Conservation (phyloP, 2,113 vertebrate genomes). For the Rattus rattus region DNA sequence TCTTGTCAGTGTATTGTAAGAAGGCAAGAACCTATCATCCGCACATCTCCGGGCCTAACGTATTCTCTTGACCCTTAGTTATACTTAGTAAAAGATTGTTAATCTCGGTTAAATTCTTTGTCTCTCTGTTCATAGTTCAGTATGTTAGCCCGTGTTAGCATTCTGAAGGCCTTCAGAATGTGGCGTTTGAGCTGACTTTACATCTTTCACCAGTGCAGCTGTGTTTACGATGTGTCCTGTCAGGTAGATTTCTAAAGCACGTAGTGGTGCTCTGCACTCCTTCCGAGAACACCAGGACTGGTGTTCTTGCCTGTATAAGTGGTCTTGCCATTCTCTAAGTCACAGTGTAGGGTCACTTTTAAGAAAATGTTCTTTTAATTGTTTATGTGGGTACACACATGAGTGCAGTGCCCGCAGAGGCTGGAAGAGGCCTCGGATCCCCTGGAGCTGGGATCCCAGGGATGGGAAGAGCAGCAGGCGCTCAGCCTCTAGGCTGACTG, state of each 20-base stretch:
- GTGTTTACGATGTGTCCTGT: not conserved
- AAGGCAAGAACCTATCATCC: not conserved
- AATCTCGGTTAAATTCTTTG: not conserved
- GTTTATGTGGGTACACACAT: not conserved
- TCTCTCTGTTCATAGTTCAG: slow-evolving; percentile 22
- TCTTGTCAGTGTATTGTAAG: not conserved
- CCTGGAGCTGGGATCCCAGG: not conserved
- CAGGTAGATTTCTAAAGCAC: not conserved
- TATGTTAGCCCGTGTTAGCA: not conserved
- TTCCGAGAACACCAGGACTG: not conserved
- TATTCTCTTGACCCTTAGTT: not conserved
- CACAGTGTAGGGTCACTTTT: not conserved
- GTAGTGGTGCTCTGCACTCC: not conserved
- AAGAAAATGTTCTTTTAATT: not conserved
- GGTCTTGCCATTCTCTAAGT: not conserved
- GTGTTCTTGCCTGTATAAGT: not conserved
- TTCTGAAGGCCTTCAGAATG: not conserved
- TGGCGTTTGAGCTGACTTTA: not conserved
- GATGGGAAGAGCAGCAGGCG: not conserved
- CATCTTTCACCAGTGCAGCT: not conserved
- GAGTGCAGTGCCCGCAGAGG: not conserved
- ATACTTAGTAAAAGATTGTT: slow-evolving; percentile 15
- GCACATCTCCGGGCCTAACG: not conserved
- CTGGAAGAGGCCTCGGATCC: not conserved
- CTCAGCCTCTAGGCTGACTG: not conserved